These are phyloP conservation scores for Martes martes DNA, from an alignment of 2,113 vertebrate genomes.

Conservation along the genomic window DNA sequence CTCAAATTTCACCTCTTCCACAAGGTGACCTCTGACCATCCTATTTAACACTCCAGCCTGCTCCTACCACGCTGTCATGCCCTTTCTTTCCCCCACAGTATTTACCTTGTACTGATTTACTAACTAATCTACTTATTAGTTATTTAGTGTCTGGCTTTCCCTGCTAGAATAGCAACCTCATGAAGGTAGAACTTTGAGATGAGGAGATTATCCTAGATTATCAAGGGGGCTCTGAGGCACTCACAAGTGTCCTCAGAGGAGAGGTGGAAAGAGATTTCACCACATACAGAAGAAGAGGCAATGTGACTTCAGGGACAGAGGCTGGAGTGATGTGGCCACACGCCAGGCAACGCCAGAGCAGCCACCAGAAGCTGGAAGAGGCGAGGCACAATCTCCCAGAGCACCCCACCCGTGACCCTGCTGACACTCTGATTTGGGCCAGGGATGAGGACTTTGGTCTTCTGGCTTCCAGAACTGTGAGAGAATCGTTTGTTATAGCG, in stretches of 20 bases:
- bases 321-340: not conserved
- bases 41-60: not conserved
- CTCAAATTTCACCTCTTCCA: not conserved
- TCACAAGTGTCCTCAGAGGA: not conserved
- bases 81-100: not conserved
- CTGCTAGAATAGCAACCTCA: not conserved
- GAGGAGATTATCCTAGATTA: not conserved
- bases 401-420: fast-evolving
- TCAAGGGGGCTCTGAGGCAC: not conserved
- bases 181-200: not conserved
- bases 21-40: not conserved
- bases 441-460: not conserved
- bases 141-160: not conserved
- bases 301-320: not conserved
- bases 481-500: not conserved
- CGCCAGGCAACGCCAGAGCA: not conserved
- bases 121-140: not conserved
- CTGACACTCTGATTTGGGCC: not conserved
- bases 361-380: not conserved
- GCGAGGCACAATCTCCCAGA: not conserved
- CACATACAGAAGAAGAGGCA: not conserved
- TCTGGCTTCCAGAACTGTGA: not conserved
- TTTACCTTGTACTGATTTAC: conserved; percentile 23
- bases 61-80: not conserved
- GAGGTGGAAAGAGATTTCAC: not conserved